Base-by-base conservation (phyloP, 2,113 vertebrate genomes). In the Zapornia atra region DNA sequence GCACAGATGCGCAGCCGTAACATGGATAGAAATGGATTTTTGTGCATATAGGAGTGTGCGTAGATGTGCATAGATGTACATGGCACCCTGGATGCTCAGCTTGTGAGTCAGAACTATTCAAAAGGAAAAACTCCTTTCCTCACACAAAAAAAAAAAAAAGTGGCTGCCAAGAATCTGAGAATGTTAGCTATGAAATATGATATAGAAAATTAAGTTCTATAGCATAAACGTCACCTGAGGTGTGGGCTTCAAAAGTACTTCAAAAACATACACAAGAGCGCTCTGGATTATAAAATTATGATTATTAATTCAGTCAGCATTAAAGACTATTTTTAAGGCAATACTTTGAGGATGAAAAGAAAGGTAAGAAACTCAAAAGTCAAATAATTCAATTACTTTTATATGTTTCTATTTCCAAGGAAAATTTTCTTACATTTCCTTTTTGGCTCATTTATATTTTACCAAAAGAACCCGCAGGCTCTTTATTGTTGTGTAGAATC, bases 1-100 rank as follows among this genome's bases (percentile, higher is more conserved):
- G 12, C 4, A 2, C 10, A 5, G 4, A 1, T 18, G 29, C 64
- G 12, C 18, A 36, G 31, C 8, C 7, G 8, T 5, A 7, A 21
- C 31, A 26, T 4, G 33, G 54, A 2, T 1, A 21, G 46, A 34
- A 48, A 42, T 2, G 70, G 60, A 22, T 31, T 25, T 54, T 38
- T 29, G 10, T n/a, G 29, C 6, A 2, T 25, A 2, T 36, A 18
- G 31, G 34, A 38, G 25, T 36, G 17, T 44, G 26, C 19, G 59
- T 21, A 56, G 38, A 26, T 28, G 2, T 5, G 5, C 56, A 40
- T 19, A 53, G 38, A 26, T 28, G 2, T 5, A 5, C 56, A 38
- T 7, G 18, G 34, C 24, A 14, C 5, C 31, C 28, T 33, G 8
- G 22, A 5, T 24, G 25, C 36, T 38, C 33, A 71, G n/a, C 46